Percentiles rank a stretch among this genome's conserved stretches.
These are phyloP conservation scores for Drepana falcataria DNA, from an alignment of 2,888 invertebrate genomes.

Conservation along the genomic window DNA sequence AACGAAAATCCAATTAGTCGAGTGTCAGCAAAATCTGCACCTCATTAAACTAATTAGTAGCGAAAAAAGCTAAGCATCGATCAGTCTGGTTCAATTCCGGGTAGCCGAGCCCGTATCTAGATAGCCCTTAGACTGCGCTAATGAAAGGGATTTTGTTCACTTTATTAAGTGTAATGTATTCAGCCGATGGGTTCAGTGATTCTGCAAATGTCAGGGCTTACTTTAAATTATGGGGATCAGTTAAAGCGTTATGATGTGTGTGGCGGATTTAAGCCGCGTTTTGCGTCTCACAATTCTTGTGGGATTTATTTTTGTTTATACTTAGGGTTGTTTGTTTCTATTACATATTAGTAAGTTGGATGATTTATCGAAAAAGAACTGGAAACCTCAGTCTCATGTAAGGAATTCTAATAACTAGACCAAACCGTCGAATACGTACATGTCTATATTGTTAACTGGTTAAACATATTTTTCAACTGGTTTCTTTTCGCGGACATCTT, in stretches of 20 bases:
- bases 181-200: conserved; percentile 60
- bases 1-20: not conserved
- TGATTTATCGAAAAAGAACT: too few relatives aligned
- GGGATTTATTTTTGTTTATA: too few relatives aligned
- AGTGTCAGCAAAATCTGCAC: conserved; percentile 23
- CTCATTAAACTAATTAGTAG: conserved; percentile 73
- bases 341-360: too few relatives aligned
- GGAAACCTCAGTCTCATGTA: too few relatives aligned
- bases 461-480: too few relatives aligned
- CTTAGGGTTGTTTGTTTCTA: too few relatives aligned
- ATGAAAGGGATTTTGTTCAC: conserved; percentile 70
- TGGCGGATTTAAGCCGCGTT: not conserved
- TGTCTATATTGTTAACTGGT: too few relatives aligned
- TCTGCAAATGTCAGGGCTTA: conserved; percentile 60
- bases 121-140: conserved; percentile 56
- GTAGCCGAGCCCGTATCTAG: conserved; percentile 51
- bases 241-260: not conserved
- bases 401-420: too few relatives aligned
- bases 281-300: too few relatives aligned
- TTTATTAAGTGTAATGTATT: conserved; percentile 77
- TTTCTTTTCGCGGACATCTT: too few relatives aligned
- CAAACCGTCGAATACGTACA: too few relatives aligned
- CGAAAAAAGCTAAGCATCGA: conserved; percentile 55
- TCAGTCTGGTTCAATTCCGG: conserved; percentile 50
- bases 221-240: not conserved